Evolutionary conservation across 2,797 vertebrate species (phyloP), one percentile per base, ranked within the genome.

Genomic region (Babyrousa celebensis): DNA sequence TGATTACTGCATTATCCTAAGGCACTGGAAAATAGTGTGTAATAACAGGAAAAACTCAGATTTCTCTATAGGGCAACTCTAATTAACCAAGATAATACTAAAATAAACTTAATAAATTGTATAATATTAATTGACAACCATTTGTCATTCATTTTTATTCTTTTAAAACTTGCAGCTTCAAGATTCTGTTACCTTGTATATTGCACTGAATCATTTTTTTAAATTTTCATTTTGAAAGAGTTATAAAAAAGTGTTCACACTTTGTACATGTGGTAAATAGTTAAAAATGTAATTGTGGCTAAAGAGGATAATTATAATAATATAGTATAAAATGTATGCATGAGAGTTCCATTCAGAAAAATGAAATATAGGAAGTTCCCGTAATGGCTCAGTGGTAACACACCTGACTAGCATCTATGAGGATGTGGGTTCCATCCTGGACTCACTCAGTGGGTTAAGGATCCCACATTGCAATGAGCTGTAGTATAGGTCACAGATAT

Each of bases 111-210:
- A 5, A 82, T 75, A 79, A 48, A 54, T 60, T 74, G 3, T 65
- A 12, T 40, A 5, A 54, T 17, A 48, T 63, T 75, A 62, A 56
- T 9, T 71, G 2, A 40, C 6, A 43, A 36, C 21, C 11, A 36
- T 75, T 94, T 86, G 8, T 11, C 18, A 29, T 89, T 78, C 12
- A 29, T 40, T 92, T 94, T 78, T 70, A 36, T 86, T 75, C 20
- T 36, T 43, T 82, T 25, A 75, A 86, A 77, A 68, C 54, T 8
- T 75, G 12, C 43, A 67, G 17, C 12, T 7, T 62, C n/a, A 75
- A 71, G 86, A 58, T 29, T 56, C 16, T 21, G 3, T 83, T 62
- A 62, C 8, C 67, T 14, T 40, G 6, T 54, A 40, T 77, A 62
- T 54, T 62, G 90, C 48, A 52, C 1, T 77, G 25, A 87, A 18